Evolutionary conservation across 2,113 vertebrate genomes (phyloP).

Genomic region (Scomber scombrus): DNA sequence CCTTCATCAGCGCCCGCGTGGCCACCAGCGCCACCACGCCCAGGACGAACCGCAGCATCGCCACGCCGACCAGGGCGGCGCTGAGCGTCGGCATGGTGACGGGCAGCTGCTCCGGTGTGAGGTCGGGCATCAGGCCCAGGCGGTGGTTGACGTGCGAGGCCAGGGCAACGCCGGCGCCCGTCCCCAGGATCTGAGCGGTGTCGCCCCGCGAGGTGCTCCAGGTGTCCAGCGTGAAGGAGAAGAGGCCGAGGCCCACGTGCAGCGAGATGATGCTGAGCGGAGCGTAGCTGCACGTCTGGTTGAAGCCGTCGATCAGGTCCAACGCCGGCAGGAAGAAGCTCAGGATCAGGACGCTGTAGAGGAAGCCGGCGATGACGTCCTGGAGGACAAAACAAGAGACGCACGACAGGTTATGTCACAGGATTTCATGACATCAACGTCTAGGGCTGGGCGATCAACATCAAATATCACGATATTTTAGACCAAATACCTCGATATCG

Average conservation of each 20-base stretch:
- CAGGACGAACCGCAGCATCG: conserved; percentile 84
- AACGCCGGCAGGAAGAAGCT: conserved; percentile 89
- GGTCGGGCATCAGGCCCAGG: conserved; percentile 88
- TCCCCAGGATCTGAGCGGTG: conserved; percentile 95
- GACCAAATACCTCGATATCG: too few relatives aligned
- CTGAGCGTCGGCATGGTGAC: conserved; percentile 81
- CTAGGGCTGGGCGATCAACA: too few relatives aligned
- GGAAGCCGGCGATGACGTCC: conserved; percentile 93
- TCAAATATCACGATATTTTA: too few relatives aligned
- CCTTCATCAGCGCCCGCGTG: conserved; percentile 90
- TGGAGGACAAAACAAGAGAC: conserved; percentile 67
- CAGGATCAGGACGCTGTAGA: conserved; percentile 92
- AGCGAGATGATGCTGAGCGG: conserved; percentile 91
- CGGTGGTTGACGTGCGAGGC: conserved; percentile 88
- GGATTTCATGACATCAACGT: not conserved
- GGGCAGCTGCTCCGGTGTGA: conserved; percentile 83
- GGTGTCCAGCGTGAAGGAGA: conserved; percentile 96
- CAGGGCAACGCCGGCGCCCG: conserved; percentile 93
- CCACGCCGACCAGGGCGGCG: conserved; percentile 80
- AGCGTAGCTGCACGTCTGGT: conserved; percentile 88
- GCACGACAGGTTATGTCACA: not conserved
- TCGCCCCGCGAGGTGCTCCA: conserved; percentile 98
- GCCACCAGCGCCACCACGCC: conserved; percentile 89
- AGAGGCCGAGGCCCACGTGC: conserved; percentile 91
- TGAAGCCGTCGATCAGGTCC: conserved; percentile 92